phyloP scores from a whole-genome alignment of 2,888 invertebrate species.

The Quadroppia sp. region DNA sequence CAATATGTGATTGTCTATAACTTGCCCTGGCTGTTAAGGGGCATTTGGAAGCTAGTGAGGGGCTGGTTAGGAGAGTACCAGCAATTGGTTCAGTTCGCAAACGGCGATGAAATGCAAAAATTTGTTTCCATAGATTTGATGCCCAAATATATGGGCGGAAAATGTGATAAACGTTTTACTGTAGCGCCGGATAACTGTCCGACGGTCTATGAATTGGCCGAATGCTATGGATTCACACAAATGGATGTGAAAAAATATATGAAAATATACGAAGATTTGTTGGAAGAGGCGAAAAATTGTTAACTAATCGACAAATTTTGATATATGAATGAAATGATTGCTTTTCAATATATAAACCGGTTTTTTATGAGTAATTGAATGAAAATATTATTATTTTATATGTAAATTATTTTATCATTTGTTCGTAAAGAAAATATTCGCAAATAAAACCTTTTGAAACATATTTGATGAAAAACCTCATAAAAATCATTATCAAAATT shows the following conservation, averaged over 20 bases:
- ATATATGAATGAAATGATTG: too few relatives aligned
- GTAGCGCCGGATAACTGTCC: constrained; percentile 11
- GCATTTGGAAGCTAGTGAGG: constrained; percentile 29
- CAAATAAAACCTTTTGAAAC: too few relatives aligned
- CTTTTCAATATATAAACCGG: too few relatives aligned
- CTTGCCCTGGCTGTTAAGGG: constrained; percentile 6
- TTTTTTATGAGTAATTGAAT: too few relatives aligned
- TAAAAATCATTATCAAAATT: too few relatives aligned
- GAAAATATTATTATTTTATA: too few relatives aligned
- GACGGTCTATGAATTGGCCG: constrained; percentile 17
- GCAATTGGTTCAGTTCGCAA: constrained; percentile 6
- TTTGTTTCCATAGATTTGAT: background rate
- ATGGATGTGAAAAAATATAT: constrained; percentile 7
- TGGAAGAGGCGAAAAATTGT: background rate
- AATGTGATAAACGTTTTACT: background rate
- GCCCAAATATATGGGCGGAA: constrained; percentile 29
- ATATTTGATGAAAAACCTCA: too few relatives aligned
- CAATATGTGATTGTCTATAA: constrained; percentile 18
- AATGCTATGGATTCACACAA: background rate
- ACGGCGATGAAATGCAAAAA: background rate
- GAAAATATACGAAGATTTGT: constrained; percentile 17
- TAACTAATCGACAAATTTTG: too few relatives aligned
- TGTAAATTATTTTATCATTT: too few relatives aligned
- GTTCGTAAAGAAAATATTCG: too few relatives aligned
- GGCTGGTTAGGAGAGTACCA: constrained; percentile 30